Percentiles rank a stretch among this genome's conserved stretches.
Conservation (phyloP, 2,888 invertebrate genomes). For the Zele albiditarsus region DNA sequence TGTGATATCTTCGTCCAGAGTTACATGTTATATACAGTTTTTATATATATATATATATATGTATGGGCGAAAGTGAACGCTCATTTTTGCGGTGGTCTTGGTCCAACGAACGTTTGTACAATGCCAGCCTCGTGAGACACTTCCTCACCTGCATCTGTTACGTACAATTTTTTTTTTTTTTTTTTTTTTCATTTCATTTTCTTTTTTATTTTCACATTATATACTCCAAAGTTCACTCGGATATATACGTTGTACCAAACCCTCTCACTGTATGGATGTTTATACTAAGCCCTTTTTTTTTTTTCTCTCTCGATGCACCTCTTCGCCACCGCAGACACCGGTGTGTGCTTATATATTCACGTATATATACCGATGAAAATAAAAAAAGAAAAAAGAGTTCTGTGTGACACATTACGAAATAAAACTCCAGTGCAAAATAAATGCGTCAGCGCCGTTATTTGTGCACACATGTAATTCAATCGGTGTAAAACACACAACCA, state of each 20-base stretch:
- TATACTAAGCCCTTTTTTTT: background rate
- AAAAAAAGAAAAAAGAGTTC: background rate
- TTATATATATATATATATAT: background rate
- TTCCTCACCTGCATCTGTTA: constrained; percentile 8
- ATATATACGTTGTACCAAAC: constrained; percentile 7
- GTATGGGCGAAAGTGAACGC: constrained; percentile 22
- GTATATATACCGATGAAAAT: too few species aligned
- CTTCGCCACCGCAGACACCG: background rate
- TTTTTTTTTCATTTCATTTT: too few species aligned
- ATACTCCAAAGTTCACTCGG: background rate
- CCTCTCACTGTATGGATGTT: too few species aligned
- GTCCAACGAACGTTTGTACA: constrained; percentile 57
- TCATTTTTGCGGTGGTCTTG: constrained; percentile 64
- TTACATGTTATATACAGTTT: constrained; percentile 37
- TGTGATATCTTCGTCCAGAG: constrained; percentile 47
- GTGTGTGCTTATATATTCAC: background rate
- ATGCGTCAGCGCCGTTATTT: background rate
- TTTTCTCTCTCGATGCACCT: background rate
- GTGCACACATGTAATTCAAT: background rate
- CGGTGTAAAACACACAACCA: background rate
- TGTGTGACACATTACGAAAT: background rate
- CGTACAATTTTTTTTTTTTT: background rate
- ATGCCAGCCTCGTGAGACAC: constrained; percentile 25
- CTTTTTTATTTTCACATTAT: too few species aligned
- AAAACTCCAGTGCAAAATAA: background rate